These are phyloP conservation scores for Myanophis thanlyinensis DNA, from an alignment of 2,113 vertebrate species.

Conservation along the genomic window DNA sequence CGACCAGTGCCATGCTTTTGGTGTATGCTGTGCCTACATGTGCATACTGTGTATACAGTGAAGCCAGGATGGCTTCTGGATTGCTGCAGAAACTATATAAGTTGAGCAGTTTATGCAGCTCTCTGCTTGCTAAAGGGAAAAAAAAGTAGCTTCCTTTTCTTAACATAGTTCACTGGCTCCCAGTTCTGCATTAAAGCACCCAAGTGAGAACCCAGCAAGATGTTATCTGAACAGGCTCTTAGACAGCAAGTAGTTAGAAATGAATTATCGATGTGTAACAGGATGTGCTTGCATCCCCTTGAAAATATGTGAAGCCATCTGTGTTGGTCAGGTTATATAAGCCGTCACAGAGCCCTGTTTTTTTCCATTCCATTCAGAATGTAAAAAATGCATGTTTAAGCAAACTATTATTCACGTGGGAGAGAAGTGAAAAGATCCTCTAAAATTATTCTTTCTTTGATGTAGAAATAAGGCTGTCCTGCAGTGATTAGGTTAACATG, in stretches of 20 bases:
- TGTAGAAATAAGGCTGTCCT: conserved; percentile 58
- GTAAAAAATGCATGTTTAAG: conserved; percentile 58
- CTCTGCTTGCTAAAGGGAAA: background rate
- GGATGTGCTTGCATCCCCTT: background rate
- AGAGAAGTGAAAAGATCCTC: conserved; percentile 32
- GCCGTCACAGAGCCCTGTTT: conserved; percentile 21
- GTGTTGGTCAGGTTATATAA: conserved; percentile 16
- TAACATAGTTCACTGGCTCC: background rate
- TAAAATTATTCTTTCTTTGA: conserved; percentile 65
- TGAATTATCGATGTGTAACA: conserved; percentile 13
- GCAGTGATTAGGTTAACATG: conserved; percentile 62
- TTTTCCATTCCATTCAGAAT: conserved; percentile 50
- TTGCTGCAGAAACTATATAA: background rate
- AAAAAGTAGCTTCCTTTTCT: background rate
- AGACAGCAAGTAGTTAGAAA: background rate
- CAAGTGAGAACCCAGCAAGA: background rate
- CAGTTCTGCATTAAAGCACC: conserved; percentile 1
- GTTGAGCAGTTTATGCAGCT: background rate
- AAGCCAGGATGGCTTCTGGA: background rate
- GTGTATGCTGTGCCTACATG: background rate
- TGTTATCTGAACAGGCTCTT: background rate
- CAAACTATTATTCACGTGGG: conserved; percentile 46
- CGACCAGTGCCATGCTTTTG: background rate
- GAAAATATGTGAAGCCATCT: conserved; percentile 28
- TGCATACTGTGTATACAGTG: background rate